Evolutionary conservation across 2,113 vertebrate genomes (phyloP).

Genomic region (Scolopax mira): DNA sequence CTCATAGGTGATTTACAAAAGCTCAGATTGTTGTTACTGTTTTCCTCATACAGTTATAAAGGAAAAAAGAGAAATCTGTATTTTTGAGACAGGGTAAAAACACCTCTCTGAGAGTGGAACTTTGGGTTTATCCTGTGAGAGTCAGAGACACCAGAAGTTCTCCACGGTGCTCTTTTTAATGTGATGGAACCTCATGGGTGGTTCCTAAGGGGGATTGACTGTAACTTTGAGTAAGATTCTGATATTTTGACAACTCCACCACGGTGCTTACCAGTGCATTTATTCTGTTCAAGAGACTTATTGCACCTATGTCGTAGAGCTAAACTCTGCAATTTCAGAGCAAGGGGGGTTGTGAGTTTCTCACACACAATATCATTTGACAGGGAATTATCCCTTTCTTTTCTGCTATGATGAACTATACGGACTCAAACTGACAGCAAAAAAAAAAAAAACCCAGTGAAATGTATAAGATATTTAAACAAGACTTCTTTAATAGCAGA

Average conservation of each 20-base stretch:
- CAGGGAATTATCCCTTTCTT: neutral
- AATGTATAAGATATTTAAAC: neutral
- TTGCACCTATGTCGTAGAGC: neutral
- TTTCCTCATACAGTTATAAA: neutral
- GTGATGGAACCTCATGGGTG: rapidly evolving
- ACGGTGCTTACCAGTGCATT: neutral
- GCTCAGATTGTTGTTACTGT: neutral
- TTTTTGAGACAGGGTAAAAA: neutral
- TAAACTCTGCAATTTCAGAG: neutral
- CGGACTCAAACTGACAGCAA: neutral
- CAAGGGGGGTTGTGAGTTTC: neutral
- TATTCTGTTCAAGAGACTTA: neutral
- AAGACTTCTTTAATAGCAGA: neutral
- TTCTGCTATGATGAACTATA: neutral
- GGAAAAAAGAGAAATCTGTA: neutral
- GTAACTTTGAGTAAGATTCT: neutral
- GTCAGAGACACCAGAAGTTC: neutral
- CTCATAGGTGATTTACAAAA: neutral
- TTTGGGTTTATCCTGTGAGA: neutral
- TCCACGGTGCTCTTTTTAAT: neutral
- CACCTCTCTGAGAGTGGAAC: neutral
- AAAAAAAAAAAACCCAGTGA: neutral
- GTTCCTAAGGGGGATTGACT: neutral
- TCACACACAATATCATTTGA: neutral
- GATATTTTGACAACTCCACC: neutral